These are phyloP conservation scores for Sclerodermus sp. DNA, from an alignment of 2,888 invertebrate species.

Conservation along the genomic window DNA sequence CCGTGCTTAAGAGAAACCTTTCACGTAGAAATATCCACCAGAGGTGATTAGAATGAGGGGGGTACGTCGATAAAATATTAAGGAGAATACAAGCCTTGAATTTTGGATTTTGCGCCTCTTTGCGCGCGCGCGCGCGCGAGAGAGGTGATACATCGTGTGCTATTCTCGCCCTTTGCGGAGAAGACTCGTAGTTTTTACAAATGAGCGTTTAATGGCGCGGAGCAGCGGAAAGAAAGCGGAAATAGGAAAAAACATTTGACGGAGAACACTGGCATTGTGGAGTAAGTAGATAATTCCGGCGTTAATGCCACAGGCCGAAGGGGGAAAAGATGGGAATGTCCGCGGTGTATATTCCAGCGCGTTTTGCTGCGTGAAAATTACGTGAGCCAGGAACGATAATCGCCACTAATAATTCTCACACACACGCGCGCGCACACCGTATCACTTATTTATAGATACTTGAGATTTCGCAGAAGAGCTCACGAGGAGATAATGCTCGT, in stretches of 20 bases:
- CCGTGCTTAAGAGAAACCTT: background rate
- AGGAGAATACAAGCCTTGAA: too few relatives aligned
- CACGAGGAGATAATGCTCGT: too few relatives aligned
- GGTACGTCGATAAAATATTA: conserved; percentile 7
- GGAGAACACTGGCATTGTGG: conserved; percentile 39
- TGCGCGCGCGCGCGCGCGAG: too few relatives aligned
- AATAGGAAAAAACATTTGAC: conserved; percentile 27
- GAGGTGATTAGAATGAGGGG: conserved; percentile 12
- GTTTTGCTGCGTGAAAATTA: conserved; percentile 33
- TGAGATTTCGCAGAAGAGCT: background rate
- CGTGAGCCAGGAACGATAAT: conserved; percentile 31
- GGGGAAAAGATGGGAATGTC: conserved; percentile 26
- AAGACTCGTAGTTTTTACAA: too few relatives aligned
- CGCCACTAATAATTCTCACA: conserved; percentile 29
- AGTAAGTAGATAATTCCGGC: conserved; percentile 46
- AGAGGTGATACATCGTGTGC: too few relatives aligned
- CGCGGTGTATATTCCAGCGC: conserved; percentile 4
- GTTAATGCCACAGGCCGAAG: conserved; percentile 20
- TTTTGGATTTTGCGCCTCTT: too few relatives aligned
- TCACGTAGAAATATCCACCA: conserved; percentile 14
- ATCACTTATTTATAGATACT: conserved; percentile 5
- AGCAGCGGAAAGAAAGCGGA: too few relatives aligned
- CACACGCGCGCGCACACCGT: background rate
- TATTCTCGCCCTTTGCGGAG: too few relatives aligned
- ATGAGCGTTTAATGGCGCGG: too few relatives aligned